Evolutionary conservation across 2,113 vertebrate genomes (phyloP), one percentile per base, ranked within the genome.

Genomic region (Burhinus bistriatus): DNA sequence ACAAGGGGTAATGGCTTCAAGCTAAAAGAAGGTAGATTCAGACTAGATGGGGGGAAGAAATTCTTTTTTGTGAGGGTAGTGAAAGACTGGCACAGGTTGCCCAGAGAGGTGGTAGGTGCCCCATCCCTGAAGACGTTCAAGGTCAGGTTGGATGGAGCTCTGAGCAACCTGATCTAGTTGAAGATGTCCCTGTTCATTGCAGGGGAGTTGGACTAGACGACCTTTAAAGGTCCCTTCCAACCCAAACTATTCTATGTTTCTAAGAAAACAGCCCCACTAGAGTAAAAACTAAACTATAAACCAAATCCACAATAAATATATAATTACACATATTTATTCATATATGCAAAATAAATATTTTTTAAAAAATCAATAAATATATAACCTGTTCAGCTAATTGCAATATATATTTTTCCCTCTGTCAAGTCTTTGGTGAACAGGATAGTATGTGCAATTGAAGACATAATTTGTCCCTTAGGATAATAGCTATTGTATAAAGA

Each of bases 381-480:
- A 9, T 9, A 61, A 55, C 32, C 49, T 61, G 5, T 73, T 49
- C 34, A 87, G 20, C 4, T 78, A 91, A 89, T 64, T 68, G 34
- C 38, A 86, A 38, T 69, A 57, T 47, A 15, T 57, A 61, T 89
- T 87, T 87, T 87, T 75, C 14, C 3, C 30, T 80, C 27, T 93
- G 75, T 21, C 68, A 70, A 38, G 32, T 51, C 80, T 18, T 47
- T 65, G 38, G 27, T 81, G 62, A 93, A 73, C 0, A 0, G 15
- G 8, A 65, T 45, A 80, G 10, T n/a, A 16, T 77, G 26, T 86
- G 27, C 49, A 73, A 40, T 11, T 66, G 36, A 95, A 89, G 68
- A 78, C 34, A 65, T 86, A 92, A 94, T 94, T 95, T 84, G 21
- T 89, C 77, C 81, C 90, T 89, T 57, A 89, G 72, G 92, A 83